phyloP scores from a whole-genome alignment of 1,140 invertebrate species.

The Papilio dardanus region DNA sequence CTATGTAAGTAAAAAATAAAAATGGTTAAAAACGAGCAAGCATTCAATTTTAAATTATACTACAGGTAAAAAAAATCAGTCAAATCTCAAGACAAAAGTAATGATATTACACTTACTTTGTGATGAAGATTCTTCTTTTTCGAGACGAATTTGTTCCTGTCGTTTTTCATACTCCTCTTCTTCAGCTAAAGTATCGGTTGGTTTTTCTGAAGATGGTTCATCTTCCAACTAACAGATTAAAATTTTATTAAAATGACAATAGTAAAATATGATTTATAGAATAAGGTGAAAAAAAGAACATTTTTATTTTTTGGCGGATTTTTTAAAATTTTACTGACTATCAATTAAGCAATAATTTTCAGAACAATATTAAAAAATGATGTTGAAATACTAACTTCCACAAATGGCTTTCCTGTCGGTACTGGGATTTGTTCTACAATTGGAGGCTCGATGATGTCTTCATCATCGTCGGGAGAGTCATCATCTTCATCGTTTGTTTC shows the following conservation, averaged over 20 bases:
- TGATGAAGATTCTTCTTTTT: conserved; percentile 61
- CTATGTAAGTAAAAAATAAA: not conserved
- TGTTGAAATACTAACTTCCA: conserved; percentile 55
- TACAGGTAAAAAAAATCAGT: not conserved
- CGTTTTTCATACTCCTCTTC: conserved; percentile 74
- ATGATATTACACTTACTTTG: conserved; percentile 62
- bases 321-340: no score
- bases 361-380: not conserved
- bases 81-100: not conserved
- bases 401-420: conserved; percentile 64
- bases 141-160: conserved; percentile 65
- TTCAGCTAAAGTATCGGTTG: conserved; percentile 70
- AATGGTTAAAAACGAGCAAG: not conserved
- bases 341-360: conserved; percentile 11
- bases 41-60: not conserved
- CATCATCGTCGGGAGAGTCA: conserved; percentile 40
- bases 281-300: not conserved
- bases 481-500: conserved; percentile 46
- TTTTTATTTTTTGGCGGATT: no score
- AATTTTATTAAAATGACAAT: not conserved
- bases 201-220: conserved; percentile 64
- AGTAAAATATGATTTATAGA: not conserved
- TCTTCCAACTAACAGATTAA: conserved; percentile 65
- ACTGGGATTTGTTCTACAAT: conserved; percentile 61
- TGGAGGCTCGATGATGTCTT: conserved; percentile 45